These are phyloP conservation scores for Clarias pachynema DNA, from an alignment of 2,797 vertebrate species.

Conservation along the genomic window DNA sequence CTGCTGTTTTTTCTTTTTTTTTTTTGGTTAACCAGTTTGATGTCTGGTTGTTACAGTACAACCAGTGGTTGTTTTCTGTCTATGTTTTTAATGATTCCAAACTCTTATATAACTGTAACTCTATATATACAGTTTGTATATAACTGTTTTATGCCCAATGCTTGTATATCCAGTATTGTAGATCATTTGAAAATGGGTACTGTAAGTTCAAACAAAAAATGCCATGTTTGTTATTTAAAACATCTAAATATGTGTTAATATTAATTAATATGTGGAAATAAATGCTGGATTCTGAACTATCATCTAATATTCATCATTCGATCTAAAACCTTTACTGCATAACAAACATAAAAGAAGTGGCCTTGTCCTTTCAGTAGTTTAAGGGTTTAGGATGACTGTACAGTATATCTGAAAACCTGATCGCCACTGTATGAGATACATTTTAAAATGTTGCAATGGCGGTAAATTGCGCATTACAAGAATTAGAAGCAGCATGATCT, in stretches of 20 bases:
- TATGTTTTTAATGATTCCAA: background rate
- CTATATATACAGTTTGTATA: no score
- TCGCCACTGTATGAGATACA: background rate
- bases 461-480: constrained; percentile 21
- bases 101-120: background rate
- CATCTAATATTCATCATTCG: background rate
- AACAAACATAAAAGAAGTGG: background rate
- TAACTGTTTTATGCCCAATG: background rate
- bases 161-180: background rate
- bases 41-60: background rate
- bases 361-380: background rate
- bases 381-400: background rate
- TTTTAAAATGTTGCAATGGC: background rate
- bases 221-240: background rate
- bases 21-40: background rate
- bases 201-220: background rate
- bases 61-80: background rate
- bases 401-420: constrained; percentile 1
- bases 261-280: background rate
- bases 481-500: constrained; percentile 9
- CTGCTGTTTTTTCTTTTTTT: no score
- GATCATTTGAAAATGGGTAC: background rate
- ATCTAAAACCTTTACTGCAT: background rate
- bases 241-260: background rate
- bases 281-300: background rate